Percentiles rank a stretch among this genome's conserved stretches.
Conservation (phyloP, 2,888 invertebrate species). For the Lepidocyrtoides sp. region DNA sequence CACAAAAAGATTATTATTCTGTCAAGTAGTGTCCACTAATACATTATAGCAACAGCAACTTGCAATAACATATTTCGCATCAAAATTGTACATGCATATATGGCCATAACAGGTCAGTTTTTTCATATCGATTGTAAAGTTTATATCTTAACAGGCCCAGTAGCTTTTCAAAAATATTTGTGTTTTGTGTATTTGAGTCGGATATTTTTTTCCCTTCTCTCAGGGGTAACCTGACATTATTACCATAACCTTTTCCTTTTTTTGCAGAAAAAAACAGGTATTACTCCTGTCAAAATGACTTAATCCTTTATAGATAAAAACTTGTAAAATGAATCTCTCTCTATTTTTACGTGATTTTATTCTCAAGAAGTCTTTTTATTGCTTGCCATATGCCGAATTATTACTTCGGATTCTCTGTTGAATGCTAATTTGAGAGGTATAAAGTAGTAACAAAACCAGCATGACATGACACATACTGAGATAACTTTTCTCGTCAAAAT, state of each 20-base stretch:
- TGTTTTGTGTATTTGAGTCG: not conserved
- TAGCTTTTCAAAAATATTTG: not conserved
- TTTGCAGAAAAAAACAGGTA: constrained; percentile 10
- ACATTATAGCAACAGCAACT: constrained; percentile 50
- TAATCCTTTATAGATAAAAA: constrained; percentile 19
- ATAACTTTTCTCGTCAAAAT: not conserved
- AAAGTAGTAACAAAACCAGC: constrained; percentile 23
- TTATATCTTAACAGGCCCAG: not conserved
- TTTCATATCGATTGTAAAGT: not conserved
- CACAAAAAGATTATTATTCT: not conserved
- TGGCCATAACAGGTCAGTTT: not conserved
- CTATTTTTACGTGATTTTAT: not conserved
- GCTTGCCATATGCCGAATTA: constrained; percentile 10
- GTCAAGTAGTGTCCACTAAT: not conserved
- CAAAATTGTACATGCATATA: not conserved
- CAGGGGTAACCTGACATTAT: constrained; percentile 33
- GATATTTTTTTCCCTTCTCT: not conserved
- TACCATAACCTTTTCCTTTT: constrained; percentile 24
- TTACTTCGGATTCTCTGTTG: not conserved
- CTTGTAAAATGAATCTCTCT: constrained; percentile 6
- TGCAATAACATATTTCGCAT: constrained; percentile 11
- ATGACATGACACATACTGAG: constrained; percentile 21
- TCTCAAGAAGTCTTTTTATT: not conserved
- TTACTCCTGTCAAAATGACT: constrained; percentile 17
- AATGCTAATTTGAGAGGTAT: not conserved